These are phyloP conservation scores for Rotaria magnacalcarata DNA, from an alignment of 2,888 invertebrate genomes.

Conservation along the genomic window DNA sequence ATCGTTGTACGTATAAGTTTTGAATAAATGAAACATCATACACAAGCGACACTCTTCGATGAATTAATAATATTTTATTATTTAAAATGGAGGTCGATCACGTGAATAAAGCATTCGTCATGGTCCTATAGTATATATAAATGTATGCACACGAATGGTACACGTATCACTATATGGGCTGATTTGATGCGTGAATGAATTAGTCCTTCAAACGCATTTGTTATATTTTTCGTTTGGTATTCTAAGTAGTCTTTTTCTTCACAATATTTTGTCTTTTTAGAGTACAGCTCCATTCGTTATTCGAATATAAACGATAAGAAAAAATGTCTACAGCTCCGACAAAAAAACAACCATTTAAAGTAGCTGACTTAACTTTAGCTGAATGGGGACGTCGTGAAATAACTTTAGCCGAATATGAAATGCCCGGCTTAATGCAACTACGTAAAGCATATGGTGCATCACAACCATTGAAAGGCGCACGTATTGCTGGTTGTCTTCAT, in stretches of 20 bases:
- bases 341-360: conserved; percentile 23
- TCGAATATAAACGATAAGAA: not conserved
- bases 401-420: conserved; percentile 93
- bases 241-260: not conserved
- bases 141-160: too few relatives aligned
- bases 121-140: not conserved
- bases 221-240: not conserved
- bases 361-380: conserved; percentile 84
- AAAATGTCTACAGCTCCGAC: not conserved
- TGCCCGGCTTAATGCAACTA: conserved; percentile 95
- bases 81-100: not conserved
- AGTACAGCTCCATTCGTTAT: not conserved
- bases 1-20: too few relatives aligned
- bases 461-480: conserved; percentile 85
- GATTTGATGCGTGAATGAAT: not conserved
- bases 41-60: conserved; percentile 2
- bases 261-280: not conserved
- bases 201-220: too few relatives aligned
- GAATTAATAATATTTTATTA: not conserved
- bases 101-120: not conserved
- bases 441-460: conserved; percentile 78
- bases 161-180: not conserved
- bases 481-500: conserved; percentile 93
- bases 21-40: not conserved
- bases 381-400: conserved; percentile 95